phyloP scores from a whole-genome alignment of 2,113 vertebrate species.

The Gila orcuttii region DNA sequence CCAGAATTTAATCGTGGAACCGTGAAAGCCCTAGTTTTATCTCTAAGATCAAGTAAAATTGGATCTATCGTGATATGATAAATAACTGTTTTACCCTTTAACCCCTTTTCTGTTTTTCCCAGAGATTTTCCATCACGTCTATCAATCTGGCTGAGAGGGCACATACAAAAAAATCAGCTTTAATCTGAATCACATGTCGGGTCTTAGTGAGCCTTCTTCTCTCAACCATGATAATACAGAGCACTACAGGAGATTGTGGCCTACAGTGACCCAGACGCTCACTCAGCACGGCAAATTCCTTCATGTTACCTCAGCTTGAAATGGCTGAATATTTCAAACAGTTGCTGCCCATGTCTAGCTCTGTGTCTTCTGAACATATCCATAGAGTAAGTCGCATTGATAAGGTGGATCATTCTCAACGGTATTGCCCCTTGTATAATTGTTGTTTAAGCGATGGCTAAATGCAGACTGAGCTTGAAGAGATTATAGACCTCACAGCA shows the following conservation, averaged over 20 bases:
- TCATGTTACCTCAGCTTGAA: slow-evolving; percentile 21
- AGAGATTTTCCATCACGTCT: not conserved
- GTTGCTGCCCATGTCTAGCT: slow-evolving; percentile 3
- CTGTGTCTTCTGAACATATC: not conserved
- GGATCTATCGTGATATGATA: not conserved
- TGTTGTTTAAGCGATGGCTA: slow-evolving; percentile 3
- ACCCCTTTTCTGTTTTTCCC: not conserved
- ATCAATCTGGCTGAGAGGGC: slow-evolving; percentile 20
- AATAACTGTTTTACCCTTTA: too few relatives aligned
- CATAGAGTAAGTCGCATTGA: not conserved
- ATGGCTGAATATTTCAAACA: not conserved
- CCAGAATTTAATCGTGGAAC: too few relatives aligned
- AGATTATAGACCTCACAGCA: slow-evolving; percentile 53
- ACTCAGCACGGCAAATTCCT: slow-evolving; percentile 25
- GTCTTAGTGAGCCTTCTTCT: slow-evolving; percentile 64
- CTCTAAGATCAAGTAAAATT: not conserved
- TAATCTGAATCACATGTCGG: slow-evolving; percentile 76
- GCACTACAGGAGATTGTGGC: slow-evolving; percentile 27
- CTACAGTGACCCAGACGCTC: slow-evolving; percentile 21
- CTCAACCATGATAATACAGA: slow-evolving; percentile 60
- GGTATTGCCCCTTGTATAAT: not conserved
- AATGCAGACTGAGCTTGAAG: slow-evolving; percentile 37
- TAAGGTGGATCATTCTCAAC: not conserved
- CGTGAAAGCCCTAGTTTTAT: not conserved
- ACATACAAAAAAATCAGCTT: slow-evolving; percentile 57